A percentile compares a stretch with the other conserved stretches of the same genome.
Evolutionary conservation across 2,888 invertebrate species (phyloP).

Genomic region (Cacoxenus indagator): DNA sequence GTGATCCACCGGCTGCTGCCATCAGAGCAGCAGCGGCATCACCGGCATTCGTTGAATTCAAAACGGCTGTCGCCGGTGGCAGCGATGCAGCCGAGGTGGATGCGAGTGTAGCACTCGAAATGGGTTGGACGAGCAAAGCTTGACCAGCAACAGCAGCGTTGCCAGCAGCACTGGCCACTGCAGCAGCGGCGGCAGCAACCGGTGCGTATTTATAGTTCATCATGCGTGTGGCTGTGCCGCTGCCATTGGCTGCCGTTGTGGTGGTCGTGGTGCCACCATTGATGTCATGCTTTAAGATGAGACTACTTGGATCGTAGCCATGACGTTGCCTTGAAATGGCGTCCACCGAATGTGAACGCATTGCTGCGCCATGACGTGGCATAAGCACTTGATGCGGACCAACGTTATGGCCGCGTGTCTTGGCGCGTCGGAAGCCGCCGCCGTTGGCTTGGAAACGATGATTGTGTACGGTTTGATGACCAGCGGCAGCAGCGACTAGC

Average conservation of each 20-base stretch:
- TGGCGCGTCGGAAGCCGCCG: slow-evolving; percentile 65
- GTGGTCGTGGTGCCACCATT: slow-evolving; percentile 51
- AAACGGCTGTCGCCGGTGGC: slow-evolving; percentile 30
- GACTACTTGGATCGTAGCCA: slow-evolving; percentile 62
- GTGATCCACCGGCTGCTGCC: slow-evolving; percentile 59
- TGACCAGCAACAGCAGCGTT: slow-evolving; percentile 49
- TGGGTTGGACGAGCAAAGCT: slow-evolving; percentile 65
- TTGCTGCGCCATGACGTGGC: slow-evolving; percentile 46
- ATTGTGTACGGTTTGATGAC: slow-evolving; percentile 59
- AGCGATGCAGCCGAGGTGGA: slow-evolving; percentile 46
- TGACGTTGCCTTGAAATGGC: slow-evolving; percentile 65
- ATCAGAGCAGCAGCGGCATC: slow-evolving; percentile 55
- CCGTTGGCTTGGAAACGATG: slow-evolving; percentile 54
- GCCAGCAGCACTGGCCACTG: slow-evolving; percentile 26
- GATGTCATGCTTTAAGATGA: slow-evolving; percentile 67
- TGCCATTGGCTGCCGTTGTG: slow-evolving; percentile 21
- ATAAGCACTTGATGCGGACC: slow-evolving; percentile 34
- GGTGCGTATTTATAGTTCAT: slow-evolving; percentile 62
- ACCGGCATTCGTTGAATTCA: slow-evolving; percentile 46
- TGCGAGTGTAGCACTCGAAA: slow-evolving; percentile 64
- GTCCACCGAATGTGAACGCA: slow-evolving; percentile 70
- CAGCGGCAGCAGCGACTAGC: slow-evolving; percentile 57
- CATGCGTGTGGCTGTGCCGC: slow-evolving; percentile 52
- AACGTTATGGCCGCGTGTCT: slow-evolving; percentile 43
- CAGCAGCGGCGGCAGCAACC: slow-evolving; percentile 34